Conservation (phyloP, 92 coral and sea anemone genomes). For the Bergia sp. region DNA sequence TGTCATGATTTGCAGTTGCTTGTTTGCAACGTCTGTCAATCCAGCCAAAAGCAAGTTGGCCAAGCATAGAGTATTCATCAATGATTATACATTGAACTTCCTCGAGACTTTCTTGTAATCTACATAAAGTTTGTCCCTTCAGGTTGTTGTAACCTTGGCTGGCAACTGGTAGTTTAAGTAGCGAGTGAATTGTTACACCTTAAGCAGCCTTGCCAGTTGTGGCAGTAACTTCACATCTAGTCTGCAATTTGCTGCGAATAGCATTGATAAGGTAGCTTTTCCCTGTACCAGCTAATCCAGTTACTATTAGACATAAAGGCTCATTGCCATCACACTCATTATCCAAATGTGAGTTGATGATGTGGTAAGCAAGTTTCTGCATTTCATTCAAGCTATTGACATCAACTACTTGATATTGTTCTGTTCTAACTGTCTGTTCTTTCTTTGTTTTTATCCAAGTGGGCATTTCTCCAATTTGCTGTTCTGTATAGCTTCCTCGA, state of each 20-base stretch:
- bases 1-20: too few relatives aligned
- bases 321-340: constrained; percentile 34
- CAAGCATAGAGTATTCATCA: too few relatives aligned
- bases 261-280: too few relatives aligned
- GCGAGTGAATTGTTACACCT: constrained; percentile 2
- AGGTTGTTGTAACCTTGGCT: too few relatives aligned
- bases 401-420: constrained; percentile 37
- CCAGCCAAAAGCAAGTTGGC: too few relatives aligned
- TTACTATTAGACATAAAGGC: constrained; percentile 42
- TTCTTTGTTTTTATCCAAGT: constrained; percentile 40
- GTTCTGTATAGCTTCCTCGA: constrained; percentile 24
- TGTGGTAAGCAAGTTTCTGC: constrained; percentile 35
- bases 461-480: constrained; percentile 47
- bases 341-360: constrained; percentile 45
- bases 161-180: too few relatives aligned
- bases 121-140: too few relatives aligned
- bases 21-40: too few relatives aligned
- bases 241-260: too few relatives aligned
- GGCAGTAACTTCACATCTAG: too few relatives aligned
- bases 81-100: too few relatives aligned
- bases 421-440: constrained; percentile 43
- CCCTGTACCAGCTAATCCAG: constrained; percentile 33
- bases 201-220: too few relatives aligned
- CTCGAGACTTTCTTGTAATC: constrained; percentile 9
- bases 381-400: constrained; percentile 28